Conservation (phyloP, 2,113 vertebrate genomes). For the Oreochromis aureus region DNA sequence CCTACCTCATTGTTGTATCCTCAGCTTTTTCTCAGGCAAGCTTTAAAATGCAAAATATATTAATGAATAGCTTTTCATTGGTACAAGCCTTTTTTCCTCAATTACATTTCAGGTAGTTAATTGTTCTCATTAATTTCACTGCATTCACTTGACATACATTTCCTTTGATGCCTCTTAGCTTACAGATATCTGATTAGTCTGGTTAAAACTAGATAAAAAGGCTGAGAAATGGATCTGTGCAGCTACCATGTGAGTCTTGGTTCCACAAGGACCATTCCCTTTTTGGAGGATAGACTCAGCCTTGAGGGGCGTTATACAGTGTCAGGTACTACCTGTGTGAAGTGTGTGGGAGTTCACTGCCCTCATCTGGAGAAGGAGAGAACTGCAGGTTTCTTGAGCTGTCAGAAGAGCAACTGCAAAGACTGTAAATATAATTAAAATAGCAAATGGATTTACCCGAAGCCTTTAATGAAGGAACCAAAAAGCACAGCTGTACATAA, state of each 20-base stretch:
- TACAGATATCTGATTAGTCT: background rate
- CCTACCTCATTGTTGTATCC: slow-evolving; percentile 63
- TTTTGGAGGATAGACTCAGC: slow-evolving; percentile 29
- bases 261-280: slow-evolving; percentile 79
- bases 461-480: slow-evolving; percentile 6
- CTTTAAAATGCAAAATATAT: slow-evolving; percentile 6
- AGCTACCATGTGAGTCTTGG: slow-evolving; percentile 80
- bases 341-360: slow-evolving; percentile 50
- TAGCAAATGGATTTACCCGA: background rate
- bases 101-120: background rate
- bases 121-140: background rate
- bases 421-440: background rate
- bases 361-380: slow-evolving; percentile 57
- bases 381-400: slow-evolving; percentile 41
- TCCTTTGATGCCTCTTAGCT: background rate
- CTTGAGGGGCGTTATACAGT: background rate
- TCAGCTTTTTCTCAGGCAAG: slow-evolving; percentile 21
- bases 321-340: slow-evolving; percentile 41
- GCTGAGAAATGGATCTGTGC: slow-evolving; percentile 42
- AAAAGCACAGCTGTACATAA: background rate
- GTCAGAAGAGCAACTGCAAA: background rate
- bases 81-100: background rate
- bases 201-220: background rate
- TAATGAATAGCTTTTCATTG: background rate
- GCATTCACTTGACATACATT: background rate